Conservation (phyloP, 2,888 invertebrate species). For the Rhingia campestris region DNA sequence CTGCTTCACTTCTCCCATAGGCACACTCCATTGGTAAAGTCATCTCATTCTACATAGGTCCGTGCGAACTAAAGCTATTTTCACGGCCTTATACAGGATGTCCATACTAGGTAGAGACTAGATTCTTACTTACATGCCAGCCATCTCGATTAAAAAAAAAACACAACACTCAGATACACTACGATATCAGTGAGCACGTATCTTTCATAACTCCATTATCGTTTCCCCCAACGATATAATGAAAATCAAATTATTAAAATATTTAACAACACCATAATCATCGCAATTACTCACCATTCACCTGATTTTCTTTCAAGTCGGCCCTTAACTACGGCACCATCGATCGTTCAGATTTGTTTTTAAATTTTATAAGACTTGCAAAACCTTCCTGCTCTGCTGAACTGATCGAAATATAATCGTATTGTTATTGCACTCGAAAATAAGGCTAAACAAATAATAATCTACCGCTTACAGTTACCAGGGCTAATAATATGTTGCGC, state of each 20-base stretch:
- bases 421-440: constrained; percentile 49
- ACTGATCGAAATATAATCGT: constrained; percentile 40
- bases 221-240: constrained; percentile 9
- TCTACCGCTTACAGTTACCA: constrained; percentile 49
- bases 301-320: constrained; percentile 34
- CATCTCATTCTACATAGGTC: too few species aligned
- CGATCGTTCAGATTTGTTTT: constrained; percentile 8
- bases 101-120: too few species aligned
- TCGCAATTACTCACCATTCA: constrained; percentile 53
- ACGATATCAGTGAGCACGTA: not conserved
- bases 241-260: constrained; percentile 37
- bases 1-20: too few species aligned
- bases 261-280: constrained; percentile 51
- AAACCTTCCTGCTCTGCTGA: constrained; percentile 36
- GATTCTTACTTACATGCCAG: too few species aligned
- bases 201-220: not conserved
- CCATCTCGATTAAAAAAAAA: too few species aligned
- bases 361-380: constrained; percentile 28
- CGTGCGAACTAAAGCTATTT: too few species aligned
- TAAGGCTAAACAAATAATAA: constrained; percentile 65
- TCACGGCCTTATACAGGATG: too few species aligned
- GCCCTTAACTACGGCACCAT: constrained; percentile 50
- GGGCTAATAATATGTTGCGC: constrained; percentile 60
- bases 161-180: not conserved
- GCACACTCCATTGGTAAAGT: too few species aligned